Evolutionary conservation across 2,888 invertebrate species (phyloP).

Genomic region (Himalopsyche kuldschensis): DNA sequence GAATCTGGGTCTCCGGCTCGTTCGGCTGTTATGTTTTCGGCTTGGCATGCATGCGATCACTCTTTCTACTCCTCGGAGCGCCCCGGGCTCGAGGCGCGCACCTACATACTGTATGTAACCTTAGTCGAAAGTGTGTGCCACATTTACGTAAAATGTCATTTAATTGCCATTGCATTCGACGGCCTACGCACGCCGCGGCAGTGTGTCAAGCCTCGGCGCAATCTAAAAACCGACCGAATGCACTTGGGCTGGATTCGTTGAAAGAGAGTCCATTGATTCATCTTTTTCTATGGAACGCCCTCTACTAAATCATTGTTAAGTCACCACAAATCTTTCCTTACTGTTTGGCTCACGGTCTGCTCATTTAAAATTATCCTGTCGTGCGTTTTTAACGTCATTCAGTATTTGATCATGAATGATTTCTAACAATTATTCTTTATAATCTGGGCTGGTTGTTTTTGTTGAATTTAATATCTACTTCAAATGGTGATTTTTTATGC

Average conservation of each 20-base stretch:
- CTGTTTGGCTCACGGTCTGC: too few species aligned
- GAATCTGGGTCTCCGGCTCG: neutral
- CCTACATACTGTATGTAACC: neutral
- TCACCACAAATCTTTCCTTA: too few species aligned
- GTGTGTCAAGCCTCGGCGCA: neutral
- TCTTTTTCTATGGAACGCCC: neutral
- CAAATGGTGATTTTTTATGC: too few species aligned
- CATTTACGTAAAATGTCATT: neutral
- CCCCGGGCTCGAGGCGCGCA: neutral
- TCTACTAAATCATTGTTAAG: too few species aligned
- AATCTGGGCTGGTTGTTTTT: too few species aligned
- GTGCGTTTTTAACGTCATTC: too few species aligned
- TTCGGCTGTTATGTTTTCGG: neutral
- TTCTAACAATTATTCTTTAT: too few species aligned
- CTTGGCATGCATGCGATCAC: neutral
- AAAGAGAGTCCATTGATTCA: neutral
- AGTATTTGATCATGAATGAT: too few species aligned
- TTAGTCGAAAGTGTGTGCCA: neutral
- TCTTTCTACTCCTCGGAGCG: neutral
- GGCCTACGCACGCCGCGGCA: neutral
- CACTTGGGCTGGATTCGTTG: neutral
- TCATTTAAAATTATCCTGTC: too few species aligned
- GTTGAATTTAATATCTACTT: too few species aligned
- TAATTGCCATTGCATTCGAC: neutral
- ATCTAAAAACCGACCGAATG: neutral